Evolutionary conservation across 2,113 vertebrate genomes (phyloP).

Genomic region (Delphinus delphis): DNA sequence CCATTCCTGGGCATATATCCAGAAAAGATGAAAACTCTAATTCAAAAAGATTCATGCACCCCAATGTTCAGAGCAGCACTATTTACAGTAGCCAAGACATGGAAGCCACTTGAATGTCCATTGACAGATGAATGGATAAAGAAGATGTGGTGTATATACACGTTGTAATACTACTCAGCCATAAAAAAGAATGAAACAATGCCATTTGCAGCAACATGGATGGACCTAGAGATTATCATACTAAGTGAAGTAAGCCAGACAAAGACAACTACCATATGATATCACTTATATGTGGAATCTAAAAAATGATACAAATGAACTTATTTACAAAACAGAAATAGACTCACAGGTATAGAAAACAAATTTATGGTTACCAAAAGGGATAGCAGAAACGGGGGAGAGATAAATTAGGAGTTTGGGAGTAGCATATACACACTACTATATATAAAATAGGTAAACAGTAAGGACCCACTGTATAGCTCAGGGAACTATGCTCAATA

Average conservation of each 20-base stretch:
- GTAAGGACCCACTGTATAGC: not conserved
- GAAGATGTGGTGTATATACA: not conserved
- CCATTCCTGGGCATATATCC: not conserved
- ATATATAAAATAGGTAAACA: not conserved
- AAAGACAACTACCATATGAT: not conserved
- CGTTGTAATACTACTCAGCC: not conserved
- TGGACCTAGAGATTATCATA: not conserved
- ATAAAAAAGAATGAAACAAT: not conserved
- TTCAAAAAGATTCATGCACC: not conserved
- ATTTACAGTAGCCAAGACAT: not conserved
- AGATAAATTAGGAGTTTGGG: not conserved
- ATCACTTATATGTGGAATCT: not conserved
- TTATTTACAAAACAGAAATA: not conserved
- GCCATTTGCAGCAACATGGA: not conserved
- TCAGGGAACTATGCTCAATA: not conserved
- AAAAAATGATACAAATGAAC: not conserved
- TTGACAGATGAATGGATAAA: not conserved
- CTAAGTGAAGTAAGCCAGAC: not conserved
- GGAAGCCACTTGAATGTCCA: not conserved
- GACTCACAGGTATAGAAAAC: not conserved
- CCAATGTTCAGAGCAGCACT: not conserved
- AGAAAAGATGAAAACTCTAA: not conserved
- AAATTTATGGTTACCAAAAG: not conserved
- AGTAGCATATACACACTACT: not conserved
- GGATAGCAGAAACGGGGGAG: not conserved